A percentile compares a stretch with the other conserved stretches of the same genome.
phyloP scores from a whole-genome alignment of 2,888 invertebrate genomes.

The Limulus polyphemus region DNA sequence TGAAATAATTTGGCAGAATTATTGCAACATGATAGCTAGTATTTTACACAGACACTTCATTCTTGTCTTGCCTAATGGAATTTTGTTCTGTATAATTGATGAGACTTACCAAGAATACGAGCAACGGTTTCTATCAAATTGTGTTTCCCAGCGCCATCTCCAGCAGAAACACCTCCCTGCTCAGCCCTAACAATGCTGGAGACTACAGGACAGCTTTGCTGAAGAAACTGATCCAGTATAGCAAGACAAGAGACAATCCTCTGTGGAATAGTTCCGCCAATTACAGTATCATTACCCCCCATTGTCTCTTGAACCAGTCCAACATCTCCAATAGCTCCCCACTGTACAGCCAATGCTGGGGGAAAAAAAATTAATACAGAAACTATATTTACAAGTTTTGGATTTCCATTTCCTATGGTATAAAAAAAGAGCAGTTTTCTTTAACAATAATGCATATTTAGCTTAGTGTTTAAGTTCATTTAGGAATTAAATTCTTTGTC shows the following conservation, averaged over 20 bases:
- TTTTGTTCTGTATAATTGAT: background rate
- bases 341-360: constrained; percentile 68
- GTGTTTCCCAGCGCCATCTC: constrained; percentile 30
- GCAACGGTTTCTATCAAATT: constrained; percentile 60
- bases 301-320: constrained; percentile 81
- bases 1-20: background rate
- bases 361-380: constrained; percentile 1
- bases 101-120: constrained; percentile 59
- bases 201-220: constrained; percentile 70
- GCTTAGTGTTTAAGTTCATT: too few species aligned
- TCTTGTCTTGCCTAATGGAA: background rate
- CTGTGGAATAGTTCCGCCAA: constrained; percentile 93
- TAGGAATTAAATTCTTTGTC: too few species aligned
- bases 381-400: too few species aligned
- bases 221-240: constrained; percentile 77
- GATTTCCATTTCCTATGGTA: too few species aligned
- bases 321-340: constrained; percentile 98
- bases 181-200: constrained; percentile 78
- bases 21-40: background rate
- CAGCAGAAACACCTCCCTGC: constrained; percentile 45
- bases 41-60: background rate
- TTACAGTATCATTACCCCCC: constrained; percentile 73
- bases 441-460: too few species aligned
- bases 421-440: too few species aligned
- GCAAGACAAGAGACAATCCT: constrained; percentile 83